Percentiles rank a stretch among this genome's conserved stretches.
These are phyloP conservation scores for Dermatemys mawii DNA, from an alignment of 2,113 vertebrate genomes.

Conservation along the genomic window DNA sequence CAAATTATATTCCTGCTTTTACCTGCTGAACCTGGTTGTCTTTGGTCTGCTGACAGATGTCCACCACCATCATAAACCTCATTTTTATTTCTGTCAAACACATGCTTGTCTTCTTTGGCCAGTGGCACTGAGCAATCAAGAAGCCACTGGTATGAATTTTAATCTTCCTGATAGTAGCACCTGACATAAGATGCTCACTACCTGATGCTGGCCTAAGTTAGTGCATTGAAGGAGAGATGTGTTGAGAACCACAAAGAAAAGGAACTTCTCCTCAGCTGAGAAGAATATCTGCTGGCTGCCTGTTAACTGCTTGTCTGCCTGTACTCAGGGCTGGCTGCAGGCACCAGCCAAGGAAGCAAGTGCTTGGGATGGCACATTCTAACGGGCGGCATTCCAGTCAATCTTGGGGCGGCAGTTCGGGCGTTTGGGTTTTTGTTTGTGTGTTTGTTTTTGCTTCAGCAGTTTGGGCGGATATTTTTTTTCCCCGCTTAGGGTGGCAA, in stretches of 20 bases:
- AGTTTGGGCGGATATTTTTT: too few species aligned
- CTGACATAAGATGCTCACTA: not conserved
- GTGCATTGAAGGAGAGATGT: not conserved
- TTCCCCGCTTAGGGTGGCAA: too few species aligned
- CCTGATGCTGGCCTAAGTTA: not conserved
- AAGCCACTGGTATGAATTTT: not conserved
- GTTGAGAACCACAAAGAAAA: not conserved
- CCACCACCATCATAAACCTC: not conserved
- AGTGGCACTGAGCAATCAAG: not conserved
- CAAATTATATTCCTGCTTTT: not conserved
- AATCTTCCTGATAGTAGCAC: not conserved
- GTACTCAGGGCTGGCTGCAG: too few species aligned
- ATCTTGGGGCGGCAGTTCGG: too few species aligned
- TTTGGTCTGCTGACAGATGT: not conserved
- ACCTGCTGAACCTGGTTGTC: not conserved
- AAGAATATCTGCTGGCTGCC: not conserved
- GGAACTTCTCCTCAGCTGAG: not conserved
- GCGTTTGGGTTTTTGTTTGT: too few species aligned
- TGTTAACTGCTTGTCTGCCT: not conserved
- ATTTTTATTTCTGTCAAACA: not conserved
- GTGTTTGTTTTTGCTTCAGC: too few species aligned
- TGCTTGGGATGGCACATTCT: too few species aligned
- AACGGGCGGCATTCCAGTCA: too few species aligned
- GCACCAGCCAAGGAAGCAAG: too few species aligned
- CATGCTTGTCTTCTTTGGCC: not conserved